Percentiles rank a stretch among this genome's conserved stretches.
Conservation (phyloP, 2,888 invertebrate species). For the Brachynemurus nebulosus region DNA sequence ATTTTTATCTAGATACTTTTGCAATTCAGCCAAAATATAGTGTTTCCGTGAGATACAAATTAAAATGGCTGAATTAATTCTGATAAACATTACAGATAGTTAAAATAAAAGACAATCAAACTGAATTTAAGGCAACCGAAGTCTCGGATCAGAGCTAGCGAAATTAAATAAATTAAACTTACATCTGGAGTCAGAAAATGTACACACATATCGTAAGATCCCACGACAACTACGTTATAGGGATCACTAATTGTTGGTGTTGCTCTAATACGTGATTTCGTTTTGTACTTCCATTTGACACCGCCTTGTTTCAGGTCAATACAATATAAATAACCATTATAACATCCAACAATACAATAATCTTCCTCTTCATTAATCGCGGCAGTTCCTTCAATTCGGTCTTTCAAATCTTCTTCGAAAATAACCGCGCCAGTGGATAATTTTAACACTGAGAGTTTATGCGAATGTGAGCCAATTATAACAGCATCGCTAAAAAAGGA, state of each 20-base stretch:
- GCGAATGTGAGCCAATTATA: constrained; percentile 61
- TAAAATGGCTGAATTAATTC: too few species aligned
- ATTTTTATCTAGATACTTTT: too few species aligned
- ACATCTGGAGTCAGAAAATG: too few species aligned
- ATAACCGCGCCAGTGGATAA: constrained; percentile 36
- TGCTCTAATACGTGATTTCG: constrained; percentile 52
- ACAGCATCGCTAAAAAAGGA: constrained; percentile 25
- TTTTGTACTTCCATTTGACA: constrained; percentile 45
- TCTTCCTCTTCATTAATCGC: constrained; percentile 29
- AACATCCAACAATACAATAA: constrained; percentile 56
- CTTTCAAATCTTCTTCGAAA: constrained; percentile 39
- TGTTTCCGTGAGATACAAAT: too few species aligned
- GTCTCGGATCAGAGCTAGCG: too few species aligned
- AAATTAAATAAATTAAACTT: too few species aligned
- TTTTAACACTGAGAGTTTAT: constrained; percentile 46
- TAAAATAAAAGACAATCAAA: too few species aligned
- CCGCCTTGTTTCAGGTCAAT: constrained; percentile 39
- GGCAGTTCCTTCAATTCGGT: constrained; percentile 53
- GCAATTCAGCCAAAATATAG: too few species aligned
- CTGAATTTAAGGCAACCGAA: too few species aligned
- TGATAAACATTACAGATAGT: too few species aligned
- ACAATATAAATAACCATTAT: constrained; percentile 59
- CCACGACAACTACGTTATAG: constrained; percentile 41
- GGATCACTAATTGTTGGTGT: constrained; percentile 33
- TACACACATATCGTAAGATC: constrained; percentile 67